Conservation (phyloP, 1,140 invertebrate species). For the Rhizoglyphus robini region DNA sequence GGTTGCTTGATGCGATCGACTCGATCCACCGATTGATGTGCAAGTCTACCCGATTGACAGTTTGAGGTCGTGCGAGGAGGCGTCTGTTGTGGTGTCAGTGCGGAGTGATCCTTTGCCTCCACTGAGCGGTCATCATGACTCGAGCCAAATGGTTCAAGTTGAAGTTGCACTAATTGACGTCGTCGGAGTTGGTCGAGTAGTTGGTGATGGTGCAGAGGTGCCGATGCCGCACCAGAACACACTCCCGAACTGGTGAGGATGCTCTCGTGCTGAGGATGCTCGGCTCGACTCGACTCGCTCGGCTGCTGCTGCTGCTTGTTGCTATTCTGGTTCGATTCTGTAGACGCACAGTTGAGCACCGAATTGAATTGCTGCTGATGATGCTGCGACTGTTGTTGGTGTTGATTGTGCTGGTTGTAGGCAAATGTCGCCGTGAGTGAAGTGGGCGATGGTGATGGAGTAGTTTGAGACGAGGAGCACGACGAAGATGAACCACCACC, state of each 20-base stretch:
- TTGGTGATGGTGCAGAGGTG: neutral
- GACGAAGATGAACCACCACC: neutral
- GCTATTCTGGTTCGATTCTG: neutral
- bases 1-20: neutral
- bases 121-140: too few relatives aligned
- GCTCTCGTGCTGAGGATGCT: too few relatives aligned
- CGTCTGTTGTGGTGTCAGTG: neutral
- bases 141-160: neutral
- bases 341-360: neutral
- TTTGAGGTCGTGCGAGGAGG: neutral
- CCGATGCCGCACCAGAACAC: neutral
- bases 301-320: neutral
- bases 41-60: too few relatives aligned
- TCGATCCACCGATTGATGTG: too few relatives aligned
- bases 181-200: neutral
- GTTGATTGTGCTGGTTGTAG: too few relatives aligned
- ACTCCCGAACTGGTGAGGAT: too few relatives aligned
- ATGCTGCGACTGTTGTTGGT: too few relatives aligned
- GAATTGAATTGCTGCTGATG: too few relatives aligned
- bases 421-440: neutral
- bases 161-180: neutral
- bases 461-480: neutral
- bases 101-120: too few relatives aligned
- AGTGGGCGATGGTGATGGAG: neutral
- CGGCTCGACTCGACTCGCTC: too few relatives aligned